phyloP scores from a whole-genome alignment of 1,140 invertebrate genomes.

The Tetramorium alpestre region DNA sequence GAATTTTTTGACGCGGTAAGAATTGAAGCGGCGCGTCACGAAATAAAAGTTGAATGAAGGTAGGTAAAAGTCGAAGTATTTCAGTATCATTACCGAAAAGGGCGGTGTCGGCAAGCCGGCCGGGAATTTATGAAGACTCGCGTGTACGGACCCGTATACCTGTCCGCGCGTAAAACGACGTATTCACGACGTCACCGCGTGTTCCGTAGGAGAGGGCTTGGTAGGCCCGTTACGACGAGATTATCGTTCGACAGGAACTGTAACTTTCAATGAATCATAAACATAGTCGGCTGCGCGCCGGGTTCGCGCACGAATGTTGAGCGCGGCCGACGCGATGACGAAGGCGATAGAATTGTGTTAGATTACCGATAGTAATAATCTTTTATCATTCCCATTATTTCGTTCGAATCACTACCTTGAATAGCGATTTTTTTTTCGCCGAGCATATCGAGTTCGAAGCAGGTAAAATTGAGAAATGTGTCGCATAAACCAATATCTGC shows the following conservation, averaged over 20 bases:
- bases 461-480: background rate
- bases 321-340: background rate
- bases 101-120: conserved; percentile 24
- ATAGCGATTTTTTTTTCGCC: background rate
- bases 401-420: background rate
- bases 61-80: conserved; percentile 41
- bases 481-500: background rate
- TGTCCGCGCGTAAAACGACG: conserved; percentile 47
- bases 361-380: background rate
- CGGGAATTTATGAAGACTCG: conserved; percentile 38
- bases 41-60: background rate
- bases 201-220: conserved; percentile 16
- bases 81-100: conserved; percentile 52
- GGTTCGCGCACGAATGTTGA: background rate
- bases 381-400: background rate
- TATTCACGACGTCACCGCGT: conserved; percentile 35
- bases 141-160: conserved; percentile 25
- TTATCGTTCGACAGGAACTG: conserved; percentile 52
- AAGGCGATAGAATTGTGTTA: background rate
- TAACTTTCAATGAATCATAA: conserved; percentile 46
- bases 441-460: background rate
- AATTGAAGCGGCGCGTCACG: background rate
- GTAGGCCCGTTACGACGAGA: conserved; percentile 23
- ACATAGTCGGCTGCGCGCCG: background rate
- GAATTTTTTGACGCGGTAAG: conserved; percentile 6